Evolutionary conservation across 2,888 invertebrate genomes (phyloP), one percentile per base, ranked within the genome.

Genomic region (Osmoderma eremita): DNA sequence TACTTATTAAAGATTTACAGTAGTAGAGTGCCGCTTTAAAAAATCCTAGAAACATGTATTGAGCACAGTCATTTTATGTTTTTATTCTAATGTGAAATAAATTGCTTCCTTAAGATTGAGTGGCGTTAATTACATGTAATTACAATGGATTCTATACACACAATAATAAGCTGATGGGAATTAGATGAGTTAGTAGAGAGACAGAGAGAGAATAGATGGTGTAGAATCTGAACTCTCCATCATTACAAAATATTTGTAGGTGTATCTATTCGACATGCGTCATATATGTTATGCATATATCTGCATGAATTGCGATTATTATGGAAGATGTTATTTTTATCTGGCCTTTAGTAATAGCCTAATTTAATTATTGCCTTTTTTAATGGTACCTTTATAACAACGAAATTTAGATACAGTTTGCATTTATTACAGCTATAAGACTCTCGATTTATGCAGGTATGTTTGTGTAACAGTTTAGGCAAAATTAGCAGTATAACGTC

Each of bases 41-140:
- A 30, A 30, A 30, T 30, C 30, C 3, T 30, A 5, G 3, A 4
- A 30, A 24, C 3, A 24, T 1, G 6, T 30, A 30, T 30, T 30
- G 5, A 30, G 30, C 10, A 10, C 30, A 48, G 18, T 8, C 12
- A 12, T 45, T 41, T 4, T 13, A 45, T 22, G 18, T 45, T 61
- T 48, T 17, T 42, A 45, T 12, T 48, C 20, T 61, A 42, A 61
- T 45, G 30, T 3, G 36, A 48, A 45, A 30, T 30, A 61, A 61
- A 48, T 61, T 61, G 45, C 45, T 45, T 61, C 45, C 45, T 61
- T 45, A 61, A 61, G 58, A 61, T 45, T 24, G 45, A 61, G 45
- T 30, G 10, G 45, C 17, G 17, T 36, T 61, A 61, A 61, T 61
- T 61, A 45, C 13, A 12, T 61, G 30, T 61, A 30, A 61, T 61